Base-by-base conservation (phyloP, 2,888 invertebrate species). In the Thumatha senex region DNA sequence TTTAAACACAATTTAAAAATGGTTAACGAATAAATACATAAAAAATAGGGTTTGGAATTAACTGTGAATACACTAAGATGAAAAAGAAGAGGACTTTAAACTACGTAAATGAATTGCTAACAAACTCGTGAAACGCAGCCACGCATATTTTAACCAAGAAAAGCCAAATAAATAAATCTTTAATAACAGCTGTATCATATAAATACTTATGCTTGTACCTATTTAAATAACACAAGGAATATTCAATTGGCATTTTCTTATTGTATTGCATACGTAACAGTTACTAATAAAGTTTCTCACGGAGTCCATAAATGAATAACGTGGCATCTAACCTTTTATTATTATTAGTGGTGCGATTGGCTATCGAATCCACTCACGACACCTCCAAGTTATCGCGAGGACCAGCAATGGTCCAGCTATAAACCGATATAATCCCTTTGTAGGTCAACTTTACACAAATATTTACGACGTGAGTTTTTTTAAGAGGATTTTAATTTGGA, bases 271-370 rank as follows among this genome's bases (percentile, higher is more conserved):
- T 49, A 45, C 40, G 47, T 30, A n/a, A n/a, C n/a, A 47, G 47
- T 44, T 61, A 62, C 61, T 54, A 61, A 67, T 72, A 60, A 60
- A 62, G 54, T 50, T 77, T 77, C 76, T 72, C 77, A 77, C 76
- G 75, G 62, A 66, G 58, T 61, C 56, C 50, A 61, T 64, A 74
- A 74, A 70, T 67, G 61, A 66, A 70, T 58, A 58, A 56, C 48
- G 53, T 67, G 67, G 53, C 53, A 60, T 67, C 46, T 69, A 67
- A 70, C 63, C 70, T 72, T 72, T 74, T 72, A 70, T 76, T 76
- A 76, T 76, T 76, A 76, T 72, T 76, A 72, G 62, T 58, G 62
- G 58, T 74, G 61, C 71, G 74, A 80, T 79, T 80, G 77, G 74
- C 74, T 74, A 80, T 81, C 78, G 67, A 48, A 51, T 56, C 54